A percentile compares a stretch with the other conserved stretches of the same genome.
Conservation (phyloP, 2,113 vertebrate genomes). For the Gallinago paraguaiae region DNA sequence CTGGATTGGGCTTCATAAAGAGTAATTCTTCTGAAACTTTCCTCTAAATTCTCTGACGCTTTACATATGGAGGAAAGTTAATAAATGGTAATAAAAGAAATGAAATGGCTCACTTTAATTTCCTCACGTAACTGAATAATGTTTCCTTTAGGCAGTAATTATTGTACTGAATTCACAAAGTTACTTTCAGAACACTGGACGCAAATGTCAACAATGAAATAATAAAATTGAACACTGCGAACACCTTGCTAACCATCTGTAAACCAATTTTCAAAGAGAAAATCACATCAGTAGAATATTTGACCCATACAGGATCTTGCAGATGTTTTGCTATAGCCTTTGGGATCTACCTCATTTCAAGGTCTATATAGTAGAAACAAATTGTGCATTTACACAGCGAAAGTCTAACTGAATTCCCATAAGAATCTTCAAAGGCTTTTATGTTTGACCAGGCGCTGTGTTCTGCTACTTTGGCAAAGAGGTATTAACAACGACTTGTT, state of each 20-base stretch:
- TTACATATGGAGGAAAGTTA: conserved; percentile 43
- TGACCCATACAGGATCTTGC: conserved; percentile 66
- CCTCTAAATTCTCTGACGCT: neutral
- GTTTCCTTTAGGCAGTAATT: conserved; percentile 49
- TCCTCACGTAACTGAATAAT: conserved; percentile 29
- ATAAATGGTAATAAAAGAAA: conserved; percentile 52
- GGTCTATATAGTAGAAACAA: conserved; percentile 76
- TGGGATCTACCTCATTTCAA: conserved; percentile 75
- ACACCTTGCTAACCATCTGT: conserved; percentile 64
- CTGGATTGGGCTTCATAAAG: neutral
- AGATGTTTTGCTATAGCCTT: conserved; percentile 70
- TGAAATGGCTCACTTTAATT: conserved; percentile 32
- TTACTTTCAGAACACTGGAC: conserved; percentile 39
- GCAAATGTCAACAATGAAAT: conserved; percentile 40
- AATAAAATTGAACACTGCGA: conserved; percentile 49
- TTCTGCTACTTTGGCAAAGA: conserved; percentile 76
- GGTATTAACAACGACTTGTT: conserved; percentile 72
- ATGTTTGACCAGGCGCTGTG: conserved; percentile 66
- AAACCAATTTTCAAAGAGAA: conserved; percentile 72
- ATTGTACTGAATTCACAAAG: conserved; percentile 23
- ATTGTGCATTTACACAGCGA: conserved; percentile 69
- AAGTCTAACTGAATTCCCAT: conserved; percentile 71
- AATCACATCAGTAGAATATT: conserved; percentile 69
- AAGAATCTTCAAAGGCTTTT: conserved; percentile 71
- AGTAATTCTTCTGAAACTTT: neutral